These are phyloP conservation scores for Characodon lateralis DNA, from an alignment of 2,797 vertebrate genomes.

Conservation along the genomic window DNA sequence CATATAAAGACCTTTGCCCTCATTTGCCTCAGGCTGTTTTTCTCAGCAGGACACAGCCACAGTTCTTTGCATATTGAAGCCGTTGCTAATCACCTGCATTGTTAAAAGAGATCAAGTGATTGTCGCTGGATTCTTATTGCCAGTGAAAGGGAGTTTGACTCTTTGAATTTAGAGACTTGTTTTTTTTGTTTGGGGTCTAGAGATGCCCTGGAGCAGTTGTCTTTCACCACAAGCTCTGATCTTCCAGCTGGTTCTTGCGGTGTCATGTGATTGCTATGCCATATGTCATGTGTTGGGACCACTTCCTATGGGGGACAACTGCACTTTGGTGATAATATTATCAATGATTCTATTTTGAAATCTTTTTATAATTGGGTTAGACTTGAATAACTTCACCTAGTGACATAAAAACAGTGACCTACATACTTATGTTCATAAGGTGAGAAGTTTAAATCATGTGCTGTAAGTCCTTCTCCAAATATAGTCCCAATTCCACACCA, in stretches of 20 bases:
- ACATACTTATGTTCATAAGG: slow-evolving; percentile 20
- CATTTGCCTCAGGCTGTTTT: slow-evolving; percentile 47
- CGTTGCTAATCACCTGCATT: slow-evolving; percentile 68
- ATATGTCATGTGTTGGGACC: slow-evolving; percentile 56
- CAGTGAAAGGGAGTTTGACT: slow-evolving; percentile 61
- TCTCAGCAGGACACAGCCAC: slow-evolving; percentile 30
- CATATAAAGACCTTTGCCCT: slow-evolving; percentile 11
- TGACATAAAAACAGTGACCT: slow-evolving; percentile 17
- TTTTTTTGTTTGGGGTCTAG: slow-evolving; percentile 42
- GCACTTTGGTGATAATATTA: slow-evolving; percentile 14
- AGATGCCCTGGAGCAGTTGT: slow-evolving; percentile 45
- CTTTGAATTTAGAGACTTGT: slow-evolving; percentile 44
- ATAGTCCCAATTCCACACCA: slow-evolving; percentile 51
- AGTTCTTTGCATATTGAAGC: slow-evolving; percentile 60
- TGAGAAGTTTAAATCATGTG: slow-evolving; percentile 40
- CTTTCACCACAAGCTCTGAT: slow-evolving; percentile 46
- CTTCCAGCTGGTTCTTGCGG: slow-evolving; percentile 64
- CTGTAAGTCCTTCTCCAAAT: slow-evolving; percentile 64
- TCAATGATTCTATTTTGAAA: neutral
- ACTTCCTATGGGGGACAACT: slow-evolving; percentile 6
- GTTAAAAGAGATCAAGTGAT: slow-evolving; percentile 65
- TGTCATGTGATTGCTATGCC: slow-evolving; percentile 55
- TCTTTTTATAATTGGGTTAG: neutral
- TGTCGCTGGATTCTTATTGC: slow-evolving; percentile 58
- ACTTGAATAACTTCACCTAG: slow-evolving; percentile 10